These are phyloP conservation scores for Chaetodon trifascialis DNA, from an alignment of 2,113 vertebrate species.

Conservation along the genomic window DNA sequence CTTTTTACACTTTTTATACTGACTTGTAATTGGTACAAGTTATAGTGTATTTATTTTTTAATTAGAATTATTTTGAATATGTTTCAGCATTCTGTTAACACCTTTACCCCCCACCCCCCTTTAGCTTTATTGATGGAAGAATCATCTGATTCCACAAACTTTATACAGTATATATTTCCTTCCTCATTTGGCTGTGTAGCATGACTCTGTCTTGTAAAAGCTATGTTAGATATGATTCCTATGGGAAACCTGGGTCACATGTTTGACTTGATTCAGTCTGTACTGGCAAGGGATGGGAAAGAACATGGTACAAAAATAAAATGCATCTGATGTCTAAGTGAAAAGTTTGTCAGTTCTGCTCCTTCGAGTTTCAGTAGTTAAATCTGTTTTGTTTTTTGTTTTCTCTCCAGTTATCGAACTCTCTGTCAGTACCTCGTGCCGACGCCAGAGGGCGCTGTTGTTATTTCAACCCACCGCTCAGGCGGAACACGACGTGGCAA, in stretches of 20 bases:
- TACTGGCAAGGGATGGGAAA: background rate
- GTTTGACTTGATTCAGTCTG: background rate
- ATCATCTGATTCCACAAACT: background rate
- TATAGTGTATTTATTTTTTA: background rate
- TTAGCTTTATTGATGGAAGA: background rate
- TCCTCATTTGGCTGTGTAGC: background rate
- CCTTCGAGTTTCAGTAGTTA: background rate
- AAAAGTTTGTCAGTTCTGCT: background rate
- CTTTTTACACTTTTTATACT: background rate
- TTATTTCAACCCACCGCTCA: background rate
- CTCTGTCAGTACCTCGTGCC: fast-evolving
- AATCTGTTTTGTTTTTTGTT: too few relatives aligned
- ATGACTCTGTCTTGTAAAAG: background rate
- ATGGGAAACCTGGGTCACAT: background rate
- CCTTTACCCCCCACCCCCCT: too few relatives aligned
- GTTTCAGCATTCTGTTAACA: background rate
- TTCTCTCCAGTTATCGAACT: too few relatives aligned
- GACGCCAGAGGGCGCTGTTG: conserved; percentile 30
- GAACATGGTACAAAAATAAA: background rate
- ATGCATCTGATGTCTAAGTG: background rate
- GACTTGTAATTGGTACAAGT: background rate
- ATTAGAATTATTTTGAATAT: background rate
- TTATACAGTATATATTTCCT: background rate
- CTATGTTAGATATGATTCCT: background rate
- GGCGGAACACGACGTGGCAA: conserved; percentile 82